phyloP scores from a whole-genome alignment of 2,797 vertebrate species.

The Hozukius guyotensis region DNA sequence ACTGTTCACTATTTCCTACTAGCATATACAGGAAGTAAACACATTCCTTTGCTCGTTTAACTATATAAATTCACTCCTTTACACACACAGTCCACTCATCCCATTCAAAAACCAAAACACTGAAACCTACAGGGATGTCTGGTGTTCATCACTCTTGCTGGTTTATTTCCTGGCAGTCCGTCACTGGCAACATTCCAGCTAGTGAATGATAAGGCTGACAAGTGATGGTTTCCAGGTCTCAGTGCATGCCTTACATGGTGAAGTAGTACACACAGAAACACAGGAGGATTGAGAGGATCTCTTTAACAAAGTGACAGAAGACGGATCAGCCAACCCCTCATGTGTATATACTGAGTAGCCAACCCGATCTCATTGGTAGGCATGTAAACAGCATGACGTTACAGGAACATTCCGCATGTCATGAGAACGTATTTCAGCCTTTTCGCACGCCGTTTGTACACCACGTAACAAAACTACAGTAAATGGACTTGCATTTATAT shows the following conservation, averaged over 20 bases:
- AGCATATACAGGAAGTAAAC: not conserved
- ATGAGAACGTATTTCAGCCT: too few relatives aligned
- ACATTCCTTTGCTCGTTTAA: not conserved
- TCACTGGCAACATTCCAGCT: not conserved
- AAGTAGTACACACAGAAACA: not conserved
- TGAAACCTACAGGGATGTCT: not conserved
- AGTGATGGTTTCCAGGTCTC: constrained; percentile 28
- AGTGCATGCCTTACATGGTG: not conserved
- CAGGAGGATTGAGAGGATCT: not conserved
- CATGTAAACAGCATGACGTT: too few relatives aligned
- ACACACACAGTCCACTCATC: not conserved
- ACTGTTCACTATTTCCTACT: not conserved
- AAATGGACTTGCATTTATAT: too few relatives aligned
- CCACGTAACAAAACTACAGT: too few relatives aligned
- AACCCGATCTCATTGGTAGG: too few relatives aligned
- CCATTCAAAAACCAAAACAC: not conserved
- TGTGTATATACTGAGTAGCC: not conserved
- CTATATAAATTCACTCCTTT: not conserved
- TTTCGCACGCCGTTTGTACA: too few relatives aligned
- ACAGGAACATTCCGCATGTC: too few relatives aligned
- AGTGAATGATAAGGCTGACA: constrained; percentile 27
- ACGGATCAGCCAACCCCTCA: not conserved
- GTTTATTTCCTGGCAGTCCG: not conserved
- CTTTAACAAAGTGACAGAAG: not conserved
- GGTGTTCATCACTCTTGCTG: not conserved